phyloP scores from a whole-genome alignment of 1,140 invertebrate genomes.

The Diorhabda sublineata region DNA sequence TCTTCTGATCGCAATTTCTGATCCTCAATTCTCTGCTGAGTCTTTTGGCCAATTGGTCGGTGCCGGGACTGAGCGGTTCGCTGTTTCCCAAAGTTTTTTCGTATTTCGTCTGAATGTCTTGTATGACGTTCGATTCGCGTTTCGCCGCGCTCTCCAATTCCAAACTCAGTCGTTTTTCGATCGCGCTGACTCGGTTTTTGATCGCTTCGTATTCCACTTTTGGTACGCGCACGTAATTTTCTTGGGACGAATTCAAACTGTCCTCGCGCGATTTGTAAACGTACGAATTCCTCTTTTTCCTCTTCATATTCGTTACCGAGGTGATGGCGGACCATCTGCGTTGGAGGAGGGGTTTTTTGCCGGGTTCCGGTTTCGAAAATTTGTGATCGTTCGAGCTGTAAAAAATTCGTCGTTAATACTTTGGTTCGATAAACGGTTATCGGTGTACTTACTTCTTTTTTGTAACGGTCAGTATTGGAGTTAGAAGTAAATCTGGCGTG shows the following conservation, averaged over 20 bases:
- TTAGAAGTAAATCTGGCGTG: constrained; percentile 42
- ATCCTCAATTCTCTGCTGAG: constrained; percentile 71
- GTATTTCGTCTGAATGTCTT: constrained; percentile 63
- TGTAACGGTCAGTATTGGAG: constrained; percentile 52
- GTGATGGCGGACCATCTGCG: constrained; percentile 39
- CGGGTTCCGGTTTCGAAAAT: neutral
- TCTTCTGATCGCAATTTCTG: constrained; percentile 62
- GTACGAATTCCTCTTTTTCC: constrained; percentile 22
- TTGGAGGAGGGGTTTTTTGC: constrained; percentile 24
- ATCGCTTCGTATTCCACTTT: constrained; percentile 73
- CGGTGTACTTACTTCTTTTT: constrained; percentile 53
- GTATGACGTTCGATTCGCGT: constrained; percentile 36
- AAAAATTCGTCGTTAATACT: neutral
- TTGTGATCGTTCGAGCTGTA: neutral
- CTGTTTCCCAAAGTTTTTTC: constrained; percentile 68
- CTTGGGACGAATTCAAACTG: constrained; percentile 20
- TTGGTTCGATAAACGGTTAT: neutral
- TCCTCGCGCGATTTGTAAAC: constrained; percentile 15
- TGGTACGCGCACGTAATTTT: constrained; percentile 60
- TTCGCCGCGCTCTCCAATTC: constrained; percentile 56
- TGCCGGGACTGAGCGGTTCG: constrained; percentile 55
- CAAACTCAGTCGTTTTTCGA: constrained; percentile 64
- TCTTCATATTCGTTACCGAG: constrained; percentile 8
- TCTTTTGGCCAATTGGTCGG: constrained; percentile 65
- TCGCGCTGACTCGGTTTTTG: constrained; percentile 65